A percentile compares a stretch with the other conserved stretches of the same genome.
phyloP scores from a whole-genome alignment of 2,113 vertebrate species.

The Myrmecophaga tridactyla region DNA sequence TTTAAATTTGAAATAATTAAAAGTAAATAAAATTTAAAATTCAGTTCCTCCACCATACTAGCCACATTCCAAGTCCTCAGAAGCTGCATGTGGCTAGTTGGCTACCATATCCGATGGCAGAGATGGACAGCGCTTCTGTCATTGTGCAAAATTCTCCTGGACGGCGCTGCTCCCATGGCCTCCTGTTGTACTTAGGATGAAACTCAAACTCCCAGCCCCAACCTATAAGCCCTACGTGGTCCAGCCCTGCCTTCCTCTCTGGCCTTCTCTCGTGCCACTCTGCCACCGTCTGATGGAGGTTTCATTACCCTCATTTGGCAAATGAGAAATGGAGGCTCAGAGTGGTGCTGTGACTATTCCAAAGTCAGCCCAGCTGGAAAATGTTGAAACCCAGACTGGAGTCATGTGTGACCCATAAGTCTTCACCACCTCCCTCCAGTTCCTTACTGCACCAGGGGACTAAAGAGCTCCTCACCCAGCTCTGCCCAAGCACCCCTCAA shows the following conservation, averaged over 20 bases:
- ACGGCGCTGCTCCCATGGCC: fast-evolving
- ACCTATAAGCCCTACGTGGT: fast-evolving
- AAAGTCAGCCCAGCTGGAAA: not conserved
- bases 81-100: not conserved
- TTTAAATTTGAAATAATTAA: not conserved
- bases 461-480: not conserved
- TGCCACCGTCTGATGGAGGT: not conserved
- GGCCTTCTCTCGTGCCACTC: not conserved
- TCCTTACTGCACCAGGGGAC: not conserved
- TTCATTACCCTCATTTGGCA: not conserved
- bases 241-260: not conserved
- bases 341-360: not conserved
- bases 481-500: not conserved
- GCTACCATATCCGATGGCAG: not conserved
- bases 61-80: not conserved
- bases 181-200: fast-evolving
- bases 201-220: fast-evolving
- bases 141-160: not conserved
- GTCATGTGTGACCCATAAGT: not conserved
- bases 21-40: not conserved
- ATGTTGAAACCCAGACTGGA: not conserved
- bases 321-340: not conserved
- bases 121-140: fast-evolving
- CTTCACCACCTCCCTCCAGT: not conserved
- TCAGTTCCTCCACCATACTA: not conserved